Base-by-base conservation (phyloP, 1,140 invertebrate species). In the Acromyrmex charruanus region DNA sequence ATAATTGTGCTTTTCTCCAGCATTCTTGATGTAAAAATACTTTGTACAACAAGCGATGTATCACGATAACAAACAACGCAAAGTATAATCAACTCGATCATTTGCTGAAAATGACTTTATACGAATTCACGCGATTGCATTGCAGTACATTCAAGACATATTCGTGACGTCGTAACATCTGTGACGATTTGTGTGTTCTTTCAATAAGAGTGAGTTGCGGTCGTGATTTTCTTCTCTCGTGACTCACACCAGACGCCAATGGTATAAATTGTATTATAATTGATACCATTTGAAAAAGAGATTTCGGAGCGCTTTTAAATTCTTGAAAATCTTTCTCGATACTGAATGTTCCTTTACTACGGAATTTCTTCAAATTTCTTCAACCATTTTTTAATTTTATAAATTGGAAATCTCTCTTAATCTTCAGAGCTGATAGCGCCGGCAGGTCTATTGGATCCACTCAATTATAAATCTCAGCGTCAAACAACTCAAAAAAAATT, bases 171-270 rank as follows among this genome's bases (percentile, higher is more conserved):
- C 59, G 51, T 21, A 44, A 74, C 69, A 75, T 89, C 69, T 75
- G 39, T 21, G 14, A 72, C 55, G 53, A 87, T 79, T 44, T 18
- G 31, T 68, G 16, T 53, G 14, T 35, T 44, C 68, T 58, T 39
- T 51, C 72, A 89, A 89, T 89, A 86, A 88, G 74, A 85, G 31
- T 59, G 87, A 68, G 74, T 88, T 14, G 2, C 71, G 51, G 55
- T 89, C 16, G 68, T 85, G 63, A 89, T 86, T 86, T 89, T 28
- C 28, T 89, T 58, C 72, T 59, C 58, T 31, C 86, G 74, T 86
- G 49, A 86, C 82, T 80, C 49, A 75, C 49, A 55, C 77, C 21
- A 80, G 53, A 85, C 69, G 69, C 53, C 72, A 89, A 74, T 86
- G 69, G 44, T 79, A 71, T 44, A 63, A 75, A 89, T 28, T 80